Evolutionary conservation across 2,888 invertebrate genomes (phyloP).

Genomic region (Amorpha juglandis): DNA sequence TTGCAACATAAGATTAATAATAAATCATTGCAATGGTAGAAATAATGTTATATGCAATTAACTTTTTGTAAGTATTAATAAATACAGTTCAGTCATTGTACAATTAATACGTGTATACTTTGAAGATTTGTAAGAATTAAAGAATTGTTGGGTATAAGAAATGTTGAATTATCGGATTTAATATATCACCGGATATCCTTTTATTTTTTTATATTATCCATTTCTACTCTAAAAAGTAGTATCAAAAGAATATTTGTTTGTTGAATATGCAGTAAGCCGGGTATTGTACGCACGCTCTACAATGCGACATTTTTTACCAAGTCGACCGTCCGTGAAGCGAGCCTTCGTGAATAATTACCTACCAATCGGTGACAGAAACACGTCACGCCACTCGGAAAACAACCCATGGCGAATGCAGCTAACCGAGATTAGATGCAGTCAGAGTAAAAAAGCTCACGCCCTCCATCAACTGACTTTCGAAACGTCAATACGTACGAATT

Average conservation of each 20-base stretch:
- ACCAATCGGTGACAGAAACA: conserved; percentile 76
- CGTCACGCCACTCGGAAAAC: conserved; percentile 71
- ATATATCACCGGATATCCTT: background rate
- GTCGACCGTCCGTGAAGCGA: conserved; percentile 57
- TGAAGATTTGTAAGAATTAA: background rate
- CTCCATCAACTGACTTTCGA: conserved; percentile 78
- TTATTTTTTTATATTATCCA: background rate
- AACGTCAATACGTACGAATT: conserved; percentile 81
- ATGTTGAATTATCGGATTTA: background rate
- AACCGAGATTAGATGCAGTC: conserved; percentile 72
- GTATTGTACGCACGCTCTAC: conserved; percentile 41
- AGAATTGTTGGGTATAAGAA: background rate
- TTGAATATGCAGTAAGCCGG: conserved; percentile 22
- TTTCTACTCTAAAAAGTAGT: background rate
- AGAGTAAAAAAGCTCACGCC: conserved; percentile 74
- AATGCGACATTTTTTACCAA: conserved; percentile 53
- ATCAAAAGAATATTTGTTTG: background rate
- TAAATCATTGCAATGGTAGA: conserved; percentile 40
- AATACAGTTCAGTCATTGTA: background rate
- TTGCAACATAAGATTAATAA: conserved; percentile 45
- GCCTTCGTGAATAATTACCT: conserved; percentile 79
- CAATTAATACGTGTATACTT: background rate
- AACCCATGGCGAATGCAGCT: conserved; percentile 74
- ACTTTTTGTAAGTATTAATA: background rate
- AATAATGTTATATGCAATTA: conserved; percentile 28